Evolutionary conservation across 2,797 vertebrate genomes (phyloP), one percentile per base, ranked within the genome.

Genomic region (Prionace glauca): DNA sequence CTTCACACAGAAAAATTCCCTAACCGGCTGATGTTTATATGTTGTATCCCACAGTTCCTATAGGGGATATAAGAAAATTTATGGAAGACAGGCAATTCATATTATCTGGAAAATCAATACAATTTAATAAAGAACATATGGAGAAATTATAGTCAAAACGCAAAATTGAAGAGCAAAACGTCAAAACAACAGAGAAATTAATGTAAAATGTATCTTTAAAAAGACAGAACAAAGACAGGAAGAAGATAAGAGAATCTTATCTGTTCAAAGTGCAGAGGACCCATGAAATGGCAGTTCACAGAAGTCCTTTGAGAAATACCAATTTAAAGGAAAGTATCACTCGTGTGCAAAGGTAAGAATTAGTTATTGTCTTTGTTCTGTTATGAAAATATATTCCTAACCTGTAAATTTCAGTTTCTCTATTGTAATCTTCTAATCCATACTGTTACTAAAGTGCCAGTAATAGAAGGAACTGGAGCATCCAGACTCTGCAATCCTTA

Each of bases 31-130:
- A 77, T 74, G 93, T 56, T 74, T 95, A 77, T 95, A 60, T 74
- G 93, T 77, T 95, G 93, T 95, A 77, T 95, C 32, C 69, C 71
- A 56, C 71, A 77, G 93, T 95, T 95, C 93, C 93, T 95, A 95
- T 95, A 95, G 93, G 93, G 93, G 71, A 95, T 95, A 95, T 95
- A 95, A 95, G 93, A 77, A 95, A 77, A 95, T 95, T 95, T 95
- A 95, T 95, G 93, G 93, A 77, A 77, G 71, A 50, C 93, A 95
- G 93, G 29, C 93, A 95, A 95, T 74, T 95, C 45, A 12, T 56
- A 60, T 95, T 95, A 95, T 77, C 93, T 95, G 93, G 93, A 77
- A 95, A 95, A 95, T 95, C 93, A 77, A 95, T 95, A 56, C 93
- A 56, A 74, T 95, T 74, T 95, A 95, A 95, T 95, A 50, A 71